Conservation (phyloP, 2,797 vertebrate genomes). For the Lagodon rhomboides region DNA sequence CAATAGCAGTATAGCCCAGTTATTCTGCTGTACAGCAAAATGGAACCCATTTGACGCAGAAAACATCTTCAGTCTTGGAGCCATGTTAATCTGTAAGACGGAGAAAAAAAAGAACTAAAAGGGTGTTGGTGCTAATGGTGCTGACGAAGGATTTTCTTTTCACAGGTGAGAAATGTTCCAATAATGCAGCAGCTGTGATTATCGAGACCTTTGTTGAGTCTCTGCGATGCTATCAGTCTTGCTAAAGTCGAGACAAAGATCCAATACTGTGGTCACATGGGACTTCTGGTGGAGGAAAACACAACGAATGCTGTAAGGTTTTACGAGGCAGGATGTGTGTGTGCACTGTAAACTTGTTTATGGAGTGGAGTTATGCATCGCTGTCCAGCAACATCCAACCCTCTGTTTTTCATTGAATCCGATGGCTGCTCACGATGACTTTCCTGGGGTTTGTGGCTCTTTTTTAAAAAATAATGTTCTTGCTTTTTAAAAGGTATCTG, state of each 20-base stretch:
- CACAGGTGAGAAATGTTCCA: conserved; percentile 68
- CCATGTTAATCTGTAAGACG: conserved; percentile 18
- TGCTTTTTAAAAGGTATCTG: conserved; percentile 28
- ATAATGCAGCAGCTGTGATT: conserved; percentile 69
- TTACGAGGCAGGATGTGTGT: conserved; percentile 3
- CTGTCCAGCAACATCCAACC: conserved; percentile 34
- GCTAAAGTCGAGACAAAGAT: conserved; percentile 50
- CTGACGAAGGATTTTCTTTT: conserved; percentile 57
- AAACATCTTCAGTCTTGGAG: conserved; percentile 11
- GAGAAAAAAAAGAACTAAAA: conserved; percentile 34
- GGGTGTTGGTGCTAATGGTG: conserved; percentile 27
- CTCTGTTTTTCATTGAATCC: conserved; percentile 21
- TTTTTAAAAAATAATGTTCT: neutral
- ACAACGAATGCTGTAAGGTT: conserved; percentile 25
- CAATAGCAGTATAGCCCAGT: neutral
- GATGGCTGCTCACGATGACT: neutral
- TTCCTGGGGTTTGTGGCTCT: neutral
- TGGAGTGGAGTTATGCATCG: conserved; percentile 1
- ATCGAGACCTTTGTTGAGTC: conserved; percentile 55
- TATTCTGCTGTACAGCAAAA: conserved; percentile 6
- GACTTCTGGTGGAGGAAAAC: conserved; percentile 19
- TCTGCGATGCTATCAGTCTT: conserved; percentile 59
- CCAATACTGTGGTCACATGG: conserved; percentile 36
- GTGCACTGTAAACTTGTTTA: conserved; percentile 17
- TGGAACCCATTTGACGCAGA: neutral